Conservation (phyloP, 2,888 invertebrate genomes). For the Thalpophila matura region DNA sequence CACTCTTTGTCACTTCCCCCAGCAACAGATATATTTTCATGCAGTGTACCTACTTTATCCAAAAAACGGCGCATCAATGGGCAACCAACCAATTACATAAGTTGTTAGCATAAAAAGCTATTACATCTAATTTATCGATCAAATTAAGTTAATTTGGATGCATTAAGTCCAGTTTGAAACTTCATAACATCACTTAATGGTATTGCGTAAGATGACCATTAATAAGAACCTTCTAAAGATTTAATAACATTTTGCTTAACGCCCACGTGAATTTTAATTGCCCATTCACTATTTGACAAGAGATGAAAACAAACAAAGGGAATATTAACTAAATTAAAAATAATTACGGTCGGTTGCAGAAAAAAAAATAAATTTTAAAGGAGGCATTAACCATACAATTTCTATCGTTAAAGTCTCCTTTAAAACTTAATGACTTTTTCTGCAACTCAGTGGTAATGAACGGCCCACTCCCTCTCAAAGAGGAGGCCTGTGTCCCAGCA, state of each 20-base stretch:
- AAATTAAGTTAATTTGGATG: conserved; percentile 23
- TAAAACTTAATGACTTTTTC: no score
- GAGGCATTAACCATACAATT: no score
- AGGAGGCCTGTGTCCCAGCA: no score
- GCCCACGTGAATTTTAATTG: conserved; percentile 39
- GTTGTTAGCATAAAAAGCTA: conserved; percentile 18
- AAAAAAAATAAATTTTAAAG: no score
- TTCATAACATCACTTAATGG: conserved; percentile 25
- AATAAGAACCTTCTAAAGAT: conserved; percentile 26
- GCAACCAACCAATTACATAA: conserved; percentile 13
- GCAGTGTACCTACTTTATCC: no score
- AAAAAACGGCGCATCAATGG: not conserved
- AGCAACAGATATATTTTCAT: no score
- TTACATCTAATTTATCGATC: conserved; percentile 19
- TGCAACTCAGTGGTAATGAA: no score
- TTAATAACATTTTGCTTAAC: conserved; percentile 49
- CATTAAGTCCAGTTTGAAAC: conserved; percentile 23
- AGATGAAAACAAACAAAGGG: conserved; percentile 39
- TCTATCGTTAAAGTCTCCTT: no score
- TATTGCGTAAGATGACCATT: conserved; percentile 40
- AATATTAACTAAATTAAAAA: conserved; percentile 27
- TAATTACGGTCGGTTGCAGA: no score
- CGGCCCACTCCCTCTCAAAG: no score
- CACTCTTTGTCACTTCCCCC: no score
- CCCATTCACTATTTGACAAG: conserved; percentile 36